Evolutionary conservation across 2,797 vertebrate species (phyloP).

Genomic region (Anguilla obscura): DNA sequence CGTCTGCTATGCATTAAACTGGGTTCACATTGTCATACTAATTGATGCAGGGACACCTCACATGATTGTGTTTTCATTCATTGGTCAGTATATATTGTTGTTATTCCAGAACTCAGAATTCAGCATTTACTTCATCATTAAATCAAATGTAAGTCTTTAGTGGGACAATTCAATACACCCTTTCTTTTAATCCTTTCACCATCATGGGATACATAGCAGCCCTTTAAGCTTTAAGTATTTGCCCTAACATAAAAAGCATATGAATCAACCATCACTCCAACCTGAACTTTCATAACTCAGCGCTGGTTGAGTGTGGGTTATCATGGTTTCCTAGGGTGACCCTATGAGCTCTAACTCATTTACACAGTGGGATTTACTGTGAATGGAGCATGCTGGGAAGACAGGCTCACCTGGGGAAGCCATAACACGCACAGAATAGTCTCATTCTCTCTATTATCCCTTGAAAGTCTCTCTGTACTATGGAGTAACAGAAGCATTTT

Average conservation of each 20-base stretch:
- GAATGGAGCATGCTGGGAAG: neutral
- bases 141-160: neutral
- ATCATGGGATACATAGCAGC: neutral
- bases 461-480: neutral
- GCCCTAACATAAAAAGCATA: neutral
- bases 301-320: neutral
- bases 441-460: neutral
- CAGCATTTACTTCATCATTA: neutral
- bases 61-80: neutral
- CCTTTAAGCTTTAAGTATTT: neutral
- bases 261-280: neutral
- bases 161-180: neutral
- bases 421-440: neutral
- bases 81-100: neutral
- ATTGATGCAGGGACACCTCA: neutral
- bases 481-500: neutral
- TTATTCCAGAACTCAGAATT: neutral
- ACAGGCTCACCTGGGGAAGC: neutral
- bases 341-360: neutral
- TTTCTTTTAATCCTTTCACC: neutral
- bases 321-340: neutral
- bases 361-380: neutral
- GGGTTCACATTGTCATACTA: neutral
- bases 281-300: neutral
- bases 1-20: neutral